Conservation (phyloP, 2,888 invertebrate species). For the Trissonchulus latispiculum region DNA sequence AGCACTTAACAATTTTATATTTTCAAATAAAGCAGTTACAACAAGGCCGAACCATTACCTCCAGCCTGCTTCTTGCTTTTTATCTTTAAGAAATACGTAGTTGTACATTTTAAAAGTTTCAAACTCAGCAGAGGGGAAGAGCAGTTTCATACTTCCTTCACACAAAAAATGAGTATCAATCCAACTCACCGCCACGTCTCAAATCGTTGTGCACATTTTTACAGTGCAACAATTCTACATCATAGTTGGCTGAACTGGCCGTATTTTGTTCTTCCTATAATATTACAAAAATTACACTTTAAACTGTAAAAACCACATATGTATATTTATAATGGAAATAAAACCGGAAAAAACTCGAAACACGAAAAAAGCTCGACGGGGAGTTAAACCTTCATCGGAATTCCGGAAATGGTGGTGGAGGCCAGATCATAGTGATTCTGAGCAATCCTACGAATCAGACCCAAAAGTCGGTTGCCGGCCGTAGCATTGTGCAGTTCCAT, state of each 20-base stretch:
- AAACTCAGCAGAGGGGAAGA: no score
- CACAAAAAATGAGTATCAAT: no score
- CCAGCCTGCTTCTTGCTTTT: no score
- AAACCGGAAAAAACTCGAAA: not conserved
- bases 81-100: no score
- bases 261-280: constrained; percentile 74
- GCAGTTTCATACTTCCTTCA: no score
- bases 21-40: no score
- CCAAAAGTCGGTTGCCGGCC: not conserved
- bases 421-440: constrained; percentile 73
- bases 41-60: no score
- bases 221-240: constrained; percentile 84
- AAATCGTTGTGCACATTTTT: constrained; percentile 30
- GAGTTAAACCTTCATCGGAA: constrained; percentile 74
- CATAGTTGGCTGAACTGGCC: constrained; percentile 93
- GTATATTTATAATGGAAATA: no score
- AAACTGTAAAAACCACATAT: not conserved
- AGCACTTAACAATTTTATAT: no score
- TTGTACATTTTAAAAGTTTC: no score
- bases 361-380: not conserved
- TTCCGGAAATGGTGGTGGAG: constrained; percentile 92
- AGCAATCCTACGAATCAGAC: constrained; percentile 27
- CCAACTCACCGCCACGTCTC: constrained; percentile 20
- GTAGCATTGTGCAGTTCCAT: constrained; percentile 9
- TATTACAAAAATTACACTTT: not conserved